Base-by-base conservation (phyloP, 1,140 invertebrate species). In the Gonatopus flavifemur region DNA sequence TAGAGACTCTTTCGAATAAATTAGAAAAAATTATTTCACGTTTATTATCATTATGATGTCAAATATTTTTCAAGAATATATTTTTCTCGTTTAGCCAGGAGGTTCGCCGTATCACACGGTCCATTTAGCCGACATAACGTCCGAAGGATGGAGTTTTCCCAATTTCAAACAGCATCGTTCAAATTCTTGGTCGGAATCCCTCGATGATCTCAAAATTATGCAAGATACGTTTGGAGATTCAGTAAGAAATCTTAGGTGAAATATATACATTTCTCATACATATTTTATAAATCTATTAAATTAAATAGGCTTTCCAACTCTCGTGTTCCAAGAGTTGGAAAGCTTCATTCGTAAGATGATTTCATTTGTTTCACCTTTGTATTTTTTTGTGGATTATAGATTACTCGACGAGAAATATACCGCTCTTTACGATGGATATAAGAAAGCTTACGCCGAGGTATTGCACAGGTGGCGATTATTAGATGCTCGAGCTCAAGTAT, bases 41-140 rank as follows among this genome's bases (percentile, higher is more conserved):
- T 7, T 24, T 32, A 32, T 9, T 22, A 18, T 5, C 12, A 8
- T 31, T 44, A 12, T 32, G n/a, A 32, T 9, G 30, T 30, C 0
- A 48, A n/a, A 15, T 49, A n/a, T n/a, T n/a, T n/a, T n/a, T n/a
- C n/a, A n/a, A n/a, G n/a, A n/a, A n/a, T n/a, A n/a, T n/a, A 48
- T 50, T n/a, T n/a, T n/a, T n/a, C n/a, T 16, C 40, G 71, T 74
- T 40, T 56, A 86, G 77, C 85, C 87, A 40, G 87, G 88, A 30
- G 87, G 86, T 28, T 94, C 91, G 2, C 91, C 91, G 1, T 96
- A 96, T 76, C 93, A 94, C 70, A 96, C 93, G 9, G 90, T 96
- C 39, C 89, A 91, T 64, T 86, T 90, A 45, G 84, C 89, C 19
- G 91, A 93, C 58, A 86, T 89, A 6, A 87, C 86, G 47, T 78